Conservation (phyloP, 2,113 vertebrate species). For the Cololabis saira region DNA sequence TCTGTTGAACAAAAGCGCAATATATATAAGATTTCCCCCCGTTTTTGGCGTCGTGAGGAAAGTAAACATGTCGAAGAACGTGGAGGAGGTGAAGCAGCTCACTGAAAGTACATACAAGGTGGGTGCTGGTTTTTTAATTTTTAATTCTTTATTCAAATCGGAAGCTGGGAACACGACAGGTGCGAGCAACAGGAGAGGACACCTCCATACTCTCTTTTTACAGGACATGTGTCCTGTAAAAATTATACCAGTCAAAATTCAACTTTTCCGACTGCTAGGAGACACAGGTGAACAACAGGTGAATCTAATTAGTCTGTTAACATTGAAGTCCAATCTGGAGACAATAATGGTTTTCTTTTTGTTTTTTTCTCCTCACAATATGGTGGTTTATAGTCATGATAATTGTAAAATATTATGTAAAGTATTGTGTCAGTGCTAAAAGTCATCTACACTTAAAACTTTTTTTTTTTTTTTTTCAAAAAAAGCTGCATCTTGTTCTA, state of each 20-base stretch:
- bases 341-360: background rate
- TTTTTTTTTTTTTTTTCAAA: no score
- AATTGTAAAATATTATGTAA: background rate
- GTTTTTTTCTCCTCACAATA: background rate
- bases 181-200: constrained; percentile 29
- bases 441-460: background rate
- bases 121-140: constrained; percentile 39
- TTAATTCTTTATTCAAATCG: background rate
- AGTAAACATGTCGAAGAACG: constrained; percentile 87
- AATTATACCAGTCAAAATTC: no score
- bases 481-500: background rate
- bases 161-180: constrained; percentile 59
- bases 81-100: constrained; percentile 91
- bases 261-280: background rate
- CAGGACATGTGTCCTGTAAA: no score
- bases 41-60: constrained; percentile 1
- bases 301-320: background rate
- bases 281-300: constrained; percentile 10
- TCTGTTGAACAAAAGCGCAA: background rate
- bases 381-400: background rate
- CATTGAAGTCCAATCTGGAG: no score
- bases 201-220: background rate
- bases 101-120: constrained; percentile 95
- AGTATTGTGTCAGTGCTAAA: background rate
- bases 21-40: constrained; percentile 12